These are phyloP conservation scores for Ploceus nigricollis DNA, from an alignment of 2,113 vertebrate genomes.

Conservation along the genomic window DNA sequence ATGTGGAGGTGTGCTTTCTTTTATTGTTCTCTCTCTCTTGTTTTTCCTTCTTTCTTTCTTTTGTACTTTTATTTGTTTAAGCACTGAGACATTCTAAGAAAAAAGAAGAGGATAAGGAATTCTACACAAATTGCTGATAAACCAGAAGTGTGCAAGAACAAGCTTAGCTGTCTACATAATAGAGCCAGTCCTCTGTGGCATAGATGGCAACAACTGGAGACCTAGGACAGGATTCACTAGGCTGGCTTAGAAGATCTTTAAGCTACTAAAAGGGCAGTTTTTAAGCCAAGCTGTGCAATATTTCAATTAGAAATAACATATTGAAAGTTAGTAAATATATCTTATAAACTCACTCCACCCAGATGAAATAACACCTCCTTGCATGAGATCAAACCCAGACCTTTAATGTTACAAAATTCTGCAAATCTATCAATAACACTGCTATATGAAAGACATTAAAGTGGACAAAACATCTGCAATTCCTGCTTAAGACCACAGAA, in stretches of 20 bases:
- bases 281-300: background rate
- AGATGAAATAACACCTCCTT: background rate
- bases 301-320: background rate
- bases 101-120: background rate
- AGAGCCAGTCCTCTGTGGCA: background rate
- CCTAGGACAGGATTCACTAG: background rate
- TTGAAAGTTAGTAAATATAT: background rate
- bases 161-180: background rate
- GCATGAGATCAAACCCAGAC: background rate
- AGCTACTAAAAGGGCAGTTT: background rate
- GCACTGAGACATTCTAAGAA: background rate
- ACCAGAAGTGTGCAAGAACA: background rate
- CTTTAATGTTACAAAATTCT: background rate
- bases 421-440: background rate
- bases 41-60: background rate
- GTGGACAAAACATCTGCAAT: background rate
- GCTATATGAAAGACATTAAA: background rate
- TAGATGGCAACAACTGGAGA: background rate
- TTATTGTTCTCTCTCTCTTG: fast-evolving
- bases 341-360: background rate
- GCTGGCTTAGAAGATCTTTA: background rate
- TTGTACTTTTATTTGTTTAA: background rate
- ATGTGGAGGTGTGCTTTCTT: background rate
- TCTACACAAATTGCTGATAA: background rate
- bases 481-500: background rate